phyloP scores from a whole-genome alignment of 2,888 invertebrate genomes.

The Nomada ruficornis region DNA sequence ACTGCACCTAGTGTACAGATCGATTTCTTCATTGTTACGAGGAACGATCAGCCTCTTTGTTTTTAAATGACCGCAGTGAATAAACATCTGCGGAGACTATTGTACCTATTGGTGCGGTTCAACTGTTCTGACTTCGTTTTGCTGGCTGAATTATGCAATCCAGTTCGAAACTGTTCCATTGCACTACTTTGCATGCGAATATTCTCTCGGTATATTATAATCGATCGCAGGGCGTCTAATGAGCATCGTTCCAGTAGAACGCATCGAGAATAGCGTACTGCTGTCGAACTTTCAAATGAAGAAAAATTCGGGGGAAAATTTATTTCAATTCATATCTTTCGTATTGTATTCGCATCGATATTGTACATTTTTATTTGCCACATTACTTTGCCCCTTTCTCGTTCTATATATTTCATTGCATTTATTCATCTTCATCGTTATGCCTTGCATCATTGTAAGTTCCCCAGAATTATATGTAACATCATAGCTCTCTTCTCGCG shows the following conservation, averaged over 20 bases:
- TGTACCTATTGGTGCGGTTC: conserved; percentile 33
- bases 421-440: conserved; percentile 10
- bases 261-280: too few species aligned
- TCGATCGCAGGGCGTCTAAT: not conserved
- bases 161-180: not conserved
- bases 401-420: not conserved
- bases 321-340: not conserved
- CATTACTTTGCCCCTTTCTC: too few species aligned
- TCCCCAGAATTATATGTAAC: not conserved
- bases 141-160: conserved; percentile 31
- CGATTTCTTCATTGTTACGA: conserved; percentile 46
- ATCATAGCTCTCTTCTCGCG: not conserved
- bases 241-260: too few species aligned
- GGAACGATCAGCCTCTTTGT: conserved; percentile 30
- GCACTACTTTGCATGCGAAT: too few species aligned
- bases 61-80: conserved; percentile 2
- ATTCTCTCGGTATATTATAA: too few species aligned
- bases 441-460: conserved; percentile 3
- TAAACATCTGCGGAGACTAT: conserved; percentile 31
- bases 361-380: not conserved
- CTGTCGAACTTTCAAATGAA: not conserved
- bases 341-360: not conserved
- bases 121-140: conserved; percentile 23
- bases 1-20: conserved; percentile 14
- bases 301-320: not conserved